These are phyloP conservation scores for Drosophila nr. fundita DNA, from an alignment of 2,888 invertebrate genomes.

Conservation along the genomic window DNA sequence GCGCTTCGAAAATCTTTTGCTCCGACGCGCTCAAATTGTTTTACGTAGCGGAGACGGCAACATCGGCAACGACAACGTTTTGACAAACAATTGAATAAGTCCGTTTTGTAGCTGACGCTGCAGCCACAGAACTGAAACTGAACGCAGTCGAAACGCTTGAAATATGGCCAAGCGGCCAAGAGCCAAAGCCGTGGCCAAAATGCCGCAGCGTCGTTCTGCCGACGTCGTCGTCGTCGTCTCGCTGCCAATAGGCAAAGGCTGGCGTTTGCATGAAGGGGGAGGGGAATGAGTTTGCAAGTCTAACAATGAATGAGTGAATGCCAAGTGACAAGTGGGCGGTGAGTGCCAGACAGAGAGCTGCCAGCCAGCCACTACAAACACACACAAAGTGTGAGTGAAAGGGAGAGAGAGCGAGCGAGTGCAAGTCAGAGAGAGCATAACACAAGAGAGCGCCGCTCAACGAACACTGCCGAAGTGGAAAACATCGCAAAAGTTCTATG, in stretches of 20 bases:
- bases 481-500: constrained; percentile 57
- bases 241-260: constrained; percentile 66
- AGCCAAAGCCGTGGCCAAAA: constrained; percentile 69
- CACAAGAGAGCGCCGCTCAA: constrained; percentile 15
- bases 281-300: constrained; percentile 36
- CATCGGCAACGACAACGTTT: constrained; percentile 1
- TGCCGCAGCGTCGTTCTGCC: constrained; percentile 73
- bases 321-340: constrained; percentile 75
- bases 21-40: constrained; percentile 26
- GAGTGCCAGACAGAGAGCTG: constrained; percentile 43
- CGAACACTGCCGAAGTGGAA: constrained; percentile 42
- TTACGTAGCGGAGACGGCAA: constrained; percentile 26
- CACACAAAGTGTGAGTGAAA: constrained; percentile 15
- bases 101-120: constrained; percentile 64
- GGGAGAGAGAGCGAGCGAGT: constrained; percentile 8
- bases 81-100: constrained; percentile 21
- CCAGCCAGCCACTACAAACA: constrained; percentile 20
- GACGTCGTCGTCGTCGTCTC: constrained; percentile 31
- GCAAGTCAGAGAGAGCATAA: constrained; percentile 12
- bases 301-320: constrained; percentile 78
- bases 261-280: constrained; percentile 4
- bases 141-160: constrained; percentile 62
- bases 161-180: constrained; percentile 71
- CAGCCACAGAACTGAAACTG: constrained; percentile 71
- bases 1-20: constrained; percentile 50